Conservation (phyloP, 2,113 vertebrate species). For the Scomber japonicus region DNA sequence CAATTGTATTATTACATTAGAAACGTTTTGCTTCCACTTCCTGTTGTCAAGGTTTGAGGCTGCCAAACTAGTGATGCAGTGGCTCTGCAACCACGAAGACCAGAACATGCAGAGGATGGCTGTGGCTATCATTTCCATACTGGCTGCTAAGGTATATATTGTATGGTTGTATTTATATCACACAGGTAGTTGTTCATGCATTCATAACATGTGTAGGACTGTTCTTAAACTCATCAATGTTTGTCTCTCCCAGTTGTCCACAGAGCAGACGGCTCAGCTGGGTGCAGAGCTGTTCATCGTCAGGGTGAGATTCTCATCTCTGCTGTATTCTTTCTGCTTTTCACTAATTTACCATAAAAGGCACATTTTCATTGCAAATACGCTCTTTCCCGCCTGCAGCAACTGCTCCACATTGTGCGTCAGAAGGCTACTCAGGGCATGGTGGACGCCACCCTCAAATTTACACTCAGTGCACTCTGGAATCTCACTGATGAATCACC, state of each 20-base stretch:
- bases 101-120: conserved; percentile 99
- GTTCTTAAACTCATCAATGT: neutral
- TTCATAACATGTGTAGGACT: neutral
- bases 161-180: neutral
- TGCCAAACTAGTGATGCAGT: conserved; percentile 99
- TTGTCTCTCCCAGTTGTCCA: conserved; percentile 89
- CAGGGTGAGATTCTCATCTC: conserved; percentile 84
- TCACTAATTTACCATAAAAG: neutral
- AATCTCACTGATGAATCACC: conserved; percentile 99
- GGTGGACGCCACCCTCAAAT: conserved; percentile 98
- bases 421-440: conserved; percentile 96
- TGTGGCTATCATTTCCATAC: conserved; percentile 98
- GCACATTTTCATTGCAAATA: neutral
- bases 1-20: neutral
- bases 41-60: conserved; percentile 92
- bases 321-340: neutral
- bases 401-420: conserved; percentile 98
- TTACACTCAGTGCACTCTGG: conserved; percentile 98
- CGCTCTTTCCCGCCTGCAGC: conserved; percentile 77
- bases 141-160: conserved; percentile 94
- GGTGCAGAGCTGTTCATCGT: conserved; percentile 98
- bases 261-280: conserved; percentile 97
- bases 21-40: neutral
- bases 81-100: conserved; percentile 99
- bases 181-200: neutral